Conservation (phyloP, 1,140 invertebrate genomes). For the Lordiphosa clarofinis region DNA sequence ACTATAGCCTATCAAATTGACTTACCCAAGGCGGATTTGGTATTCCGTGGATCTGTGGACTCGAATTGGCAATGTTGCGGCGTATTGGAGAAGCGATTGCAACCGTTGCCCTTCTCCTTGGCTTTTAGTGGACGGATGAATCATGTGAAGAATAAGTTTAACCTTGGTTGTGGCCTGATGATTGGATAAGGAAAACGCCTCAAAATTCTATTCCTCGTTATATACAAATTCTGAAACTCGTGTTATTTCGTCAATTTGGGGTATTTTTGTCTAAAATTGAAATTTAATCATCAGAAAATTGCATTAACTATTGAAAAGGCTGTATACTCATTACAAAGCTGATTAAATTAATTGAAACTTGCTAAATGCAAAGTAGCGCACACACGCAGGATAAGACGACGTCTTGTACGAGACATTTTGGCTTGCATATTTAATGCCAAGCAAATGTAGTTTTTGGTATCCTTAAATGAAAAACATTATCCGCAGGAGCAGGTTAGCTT, state of each 20-base stretch:
- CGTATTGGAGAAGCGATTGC: conserved; percentile 95
- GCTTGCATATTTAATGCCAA: conserved; percentile 14
- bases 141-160: conserved; percentile 92
- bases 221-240: background rate
- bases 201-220: conserved; percentile 1
- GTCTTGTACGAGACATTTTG: conserved; percentile 4
- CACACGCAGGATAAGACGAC: no score
- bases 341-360: conserved; percentile 13
- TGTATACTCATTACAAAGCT: conserved; percentile 13
- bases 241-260: background rate
- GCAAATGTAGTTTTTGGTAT: conserved; percentile 8
- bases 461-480: background rate
- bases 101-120: conserved; percentile 95
- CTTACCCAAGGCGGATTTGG: conserved; percentile 96
- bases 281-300: conserved; percentile 2
- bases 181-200: conserved; percentile 84
- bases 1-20: conserved; percentile 98
- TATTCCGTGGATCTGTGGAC: conserved; percentile 95
- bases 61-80: conserved; percentile 97
- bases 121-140: conserved; percentile 95
- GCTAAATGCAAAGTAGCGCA: background rate
- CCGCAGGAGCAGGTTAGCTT: background rate
- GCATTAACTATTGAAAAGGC: conserved; percentile 5
- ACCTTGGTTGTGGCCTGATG: conserved; percentile 92
- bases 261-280: no score